Conservation (phyloP, 92 coral and sea anemone species). For the Siderastrea siderea region DNA sequence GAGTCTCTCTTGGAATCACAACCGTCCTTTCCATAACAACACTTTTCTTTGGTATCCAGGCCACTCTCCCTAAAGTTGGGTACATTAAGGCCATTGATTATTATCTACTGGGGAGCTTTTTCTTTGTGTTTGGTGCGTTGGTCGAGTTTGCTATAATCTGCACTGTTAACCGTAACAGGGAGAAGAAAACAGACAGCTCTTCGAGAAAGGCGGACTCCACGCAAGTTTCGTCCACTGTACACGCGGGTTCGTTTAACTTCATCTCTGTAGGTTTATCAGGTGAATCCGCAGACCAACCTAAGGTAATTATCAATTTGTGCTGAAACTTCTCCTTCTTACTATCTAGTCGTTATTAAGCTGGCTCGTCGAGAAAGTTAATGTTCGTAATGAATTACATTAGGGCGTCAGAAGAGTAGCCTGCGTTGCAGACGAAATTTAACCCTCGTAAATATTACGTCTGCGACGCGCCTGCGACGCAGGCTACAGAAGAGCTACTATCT, state of each 20-base stretch:
- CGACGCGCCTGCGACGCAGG: too few species aligned
- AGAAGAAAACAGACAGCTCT: neutral
- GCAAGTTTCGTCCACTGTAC: neutral
- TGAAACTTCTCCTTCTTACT: too few species aligned
- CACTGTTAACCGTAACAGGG: neutral
- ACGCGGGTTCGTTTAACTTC: neutral
- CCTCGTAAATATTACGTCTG: too few species aligned
- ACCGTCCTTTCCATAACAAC: constrained; percentile 73
- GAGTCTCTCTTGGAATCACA: constrained; percentile 79
- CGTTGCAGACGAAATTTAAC: too few species aligned
- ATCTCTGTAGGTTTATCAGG: neutral
- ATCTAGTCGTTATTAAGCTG: too few species aligned
- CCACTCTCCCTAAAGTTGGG: constrained; percentile 69
- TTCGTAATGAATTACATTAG: too few species aligned
- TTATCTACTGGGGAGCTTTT: constrained; percentile 55
- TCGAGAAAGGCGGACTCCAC: neutral
- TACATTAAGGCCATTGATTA: constrained; percentile 65
- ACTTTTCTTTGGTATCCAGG: constrained; percentile 60
- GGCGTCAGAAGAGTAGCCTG: too few species aligned
- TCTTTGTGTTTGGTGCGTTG: constrained; percentile 66
- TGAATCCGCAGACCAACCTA: neutral
- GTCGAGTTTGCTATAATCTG: constrained; percentile 67
- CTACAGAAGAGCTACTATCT: too few species aligned
- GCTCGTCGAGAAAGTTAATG: too few species aligned
- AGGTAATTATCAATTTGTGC: neutral